A percentile compares a stretch with the other conserved stretches of the same genome.
Evolutionary conservation across 2,797 vertebrate species (phyloP).

Genomic region (Melanotaenia pygmaea): DNA sequence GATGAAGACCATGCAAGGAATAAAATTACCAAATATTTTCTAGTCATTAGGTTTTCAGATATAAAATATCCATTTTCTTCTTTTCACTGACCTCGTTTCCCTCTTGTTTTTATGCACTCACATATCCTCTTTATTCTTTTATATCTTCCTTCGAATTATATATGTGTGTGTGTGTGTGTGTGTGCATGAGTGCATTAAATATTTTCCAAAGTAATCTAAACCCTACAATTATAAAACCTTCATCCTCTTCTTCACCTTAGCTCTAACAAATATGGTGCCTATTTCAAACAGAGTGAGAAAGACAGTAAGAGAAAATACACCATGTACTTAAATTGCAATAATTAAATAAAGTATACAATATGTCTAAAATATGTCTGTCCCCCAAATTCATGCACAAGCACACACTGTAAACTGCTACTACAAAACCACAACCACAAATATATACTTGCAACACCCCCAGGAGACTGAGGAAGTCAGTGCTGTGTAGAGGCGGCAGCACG

Average conservation of each 20-base stretch:
- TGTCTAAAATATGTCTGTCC: slow-evolving; percentile 33
- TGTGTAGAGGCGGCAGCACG: slow-evolving; percentile 25
- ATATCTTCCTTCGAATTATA: slow-evolving; percentile 33
- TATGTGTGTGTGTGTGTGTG: slow-evolving; percentile 46
- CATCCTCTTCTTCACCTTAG: slow-evolving; percentile 59
- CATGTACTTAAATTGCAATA: slow-evolving; percentile 31
- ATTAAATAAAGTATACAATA: slow-evolving; percentile 35
- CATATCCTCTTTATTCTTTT: slow-evolving; percentile 50
- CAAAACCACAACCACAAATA: slow-evolving; percentile 16
- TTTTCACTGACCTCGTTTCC: slow-evolving; percentile 29
- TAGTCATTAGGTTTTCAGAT: background rate
- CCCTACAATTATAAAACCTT: slow-evolving; percentile 25
- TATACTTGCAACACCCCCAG: slow-evolving; percentile 3
- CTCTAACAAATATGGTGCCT: slow-evolving; percentile 34
- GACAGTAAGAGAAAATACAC: slow-evolving; percentile 10
- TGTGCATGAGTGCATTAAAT: slow-evolving; percentile 47
- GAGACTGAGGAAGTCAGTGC: background rate
- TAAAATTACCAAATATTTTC: background rate
- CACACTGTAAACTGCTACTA: slow-evolving; percentile 22
- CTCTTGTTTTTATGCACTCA: slow-evolving; percentile 40
- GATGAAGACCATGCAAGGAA: background rate
- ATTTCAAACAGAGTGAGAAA: slow-evolving; percentile 17
- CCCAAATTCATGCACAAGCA: slow-evolving; percentile 34
- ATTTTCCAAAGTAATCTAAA: slow-evolving; percentile 59
- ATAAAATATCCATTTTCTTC: slow-evolving; percentile 10